A percentile compares a stretch with the other conserved stretches of the same genome.
Evolutionary conservation across 2,797 vertebrate species (phyloP).

Genomic region (Micropoecilia bifurca): DNA sequence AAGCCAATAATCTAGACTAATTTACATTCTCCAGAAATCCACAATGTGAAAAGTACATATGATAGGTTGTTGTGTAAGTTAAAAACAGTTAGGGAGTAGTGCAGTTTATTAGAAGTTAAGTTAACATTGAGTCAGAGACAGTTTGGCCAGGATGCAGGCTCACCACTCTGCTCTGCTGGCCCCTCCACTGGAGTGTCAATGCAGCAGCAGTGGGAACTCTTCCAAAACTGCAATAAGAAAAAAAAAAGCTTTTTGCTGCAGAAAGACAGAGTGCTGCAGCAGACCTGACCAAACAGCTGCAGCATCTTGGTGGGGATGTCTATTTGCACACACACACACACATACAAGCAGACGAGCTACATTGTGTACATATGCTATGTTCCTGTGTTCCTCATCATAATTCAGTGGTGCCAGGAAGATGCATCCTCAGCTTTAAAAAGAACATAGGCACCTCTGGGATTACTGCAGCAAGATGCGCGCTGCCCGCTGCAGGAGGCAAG

Average conservation of each 20-base stretch:
- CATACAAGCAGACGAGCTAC: constrained; percentile 5
- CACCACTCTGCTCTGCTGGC: constrained; percentile 56
- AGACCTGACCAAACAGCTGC: constrained; percentile 45
- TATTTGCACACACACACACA: not conserved
- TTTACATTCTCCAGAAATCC: not conserved
- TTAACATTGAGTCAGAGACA: constrained; percentile 30
- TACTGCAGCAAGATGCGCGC: constrained; percentile 71
- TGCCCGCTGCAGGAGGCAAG: constrained; percentile 50
- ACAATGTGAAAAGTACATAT: not conserved
- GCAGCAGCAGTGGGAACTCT: constrained; percentile 81
- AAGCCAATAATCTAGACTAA: not conserved
- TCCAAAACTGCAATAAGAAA: constrained; percentile 77
- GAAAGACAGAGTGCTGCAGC: constrained; percentile 62
- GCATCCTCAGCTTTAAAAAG: constrained; percentile 36
- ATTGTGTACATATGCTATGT: not conserved
- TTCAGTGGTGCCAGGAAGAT: constrained; percentile 18
- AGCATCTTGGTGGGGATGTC: constrained; percentile 1
- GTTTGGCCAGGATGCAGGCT: constrained; percentile 48
- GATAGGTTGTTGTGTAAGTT: not conserved
- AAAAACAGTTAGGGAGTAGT: not conserved
- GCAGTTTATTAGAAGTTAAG: constrained; percentile 19
- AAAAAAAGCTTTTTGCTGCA: constrained; percentile 63
- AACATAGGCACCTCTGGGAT: constrained; percentile 51
- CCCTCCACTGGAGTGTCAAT: constrained; percentile 73
- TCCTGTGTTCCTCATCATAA: constrained; percentile 3